These are phyloP conservation scores for Halocynthia roretzi DNA, from an alignment of 23 tunicate genomes.

Conservation along the genomic window DNA sequence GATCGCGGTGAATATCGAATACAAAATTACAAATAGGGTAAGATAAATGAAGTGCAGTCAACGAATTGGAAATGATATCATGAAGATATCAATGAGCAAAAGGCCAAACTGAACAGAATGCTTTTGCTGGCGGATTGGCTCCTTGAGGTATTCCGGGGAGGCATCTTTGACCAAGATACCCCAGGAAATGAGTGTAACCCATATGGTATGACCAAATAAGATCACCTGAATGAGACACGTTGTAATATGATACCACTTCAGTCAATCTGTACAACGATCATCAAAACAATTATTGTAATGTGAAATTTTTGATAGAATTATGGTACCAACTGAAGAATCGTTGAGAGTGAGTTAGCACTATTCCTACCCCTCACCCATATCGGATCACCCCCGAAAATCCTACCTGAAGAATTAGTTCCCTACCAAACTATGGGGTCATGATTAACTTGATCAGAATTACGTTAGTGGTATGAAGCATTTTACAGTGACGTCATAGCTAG, in stretches of 20 bases:
- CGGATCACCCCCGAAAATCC: too few relatives aligned
- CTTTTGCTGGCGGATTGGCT: conserved; percentile 3
- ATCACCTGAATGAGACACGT: conserved; percentile 19
- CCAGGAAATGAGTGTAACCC: conserved; percentile 1
- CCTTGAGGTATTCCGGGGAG: neutral
- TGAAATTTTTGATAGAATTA: too few relatives aligned
- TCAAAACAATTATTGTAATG: too few relatives aligned
- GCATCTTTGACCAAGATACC: neutral
- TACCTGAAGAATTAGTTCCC: too few relatives aligned
- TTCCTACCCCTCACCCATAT: too few relatives aligned
- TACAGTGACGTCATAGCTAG: too few relatives aligned
- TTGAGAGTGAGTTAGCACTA: too few relatives aligned
- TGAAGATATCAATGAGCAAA: conserved; percentile 13
- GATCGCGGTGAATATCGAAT: conserved; percentile 3
- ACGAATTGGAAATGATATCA: conserved; percentile 4
- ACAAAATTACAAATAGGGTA: neutral
- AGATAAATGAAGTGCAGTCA: conserved; percentile 11
- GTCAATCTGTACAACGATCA: neutral
- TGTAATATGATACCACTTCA: neutral
- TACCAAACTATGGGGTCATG: too few relatives aligned
- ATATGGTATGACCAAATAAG: neutral
- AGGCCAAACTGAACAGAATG: conserved; percentile 12
- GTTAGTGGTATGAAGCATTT: too few relatives aligned
- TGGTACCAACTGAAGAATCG: too few relatives aligned
- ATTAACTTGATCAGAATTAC: too few relatives aligned